phyloP scores from a whole-genome alignment of 2,113 vertebrate species.

The Eclectus roratus region DNA sequence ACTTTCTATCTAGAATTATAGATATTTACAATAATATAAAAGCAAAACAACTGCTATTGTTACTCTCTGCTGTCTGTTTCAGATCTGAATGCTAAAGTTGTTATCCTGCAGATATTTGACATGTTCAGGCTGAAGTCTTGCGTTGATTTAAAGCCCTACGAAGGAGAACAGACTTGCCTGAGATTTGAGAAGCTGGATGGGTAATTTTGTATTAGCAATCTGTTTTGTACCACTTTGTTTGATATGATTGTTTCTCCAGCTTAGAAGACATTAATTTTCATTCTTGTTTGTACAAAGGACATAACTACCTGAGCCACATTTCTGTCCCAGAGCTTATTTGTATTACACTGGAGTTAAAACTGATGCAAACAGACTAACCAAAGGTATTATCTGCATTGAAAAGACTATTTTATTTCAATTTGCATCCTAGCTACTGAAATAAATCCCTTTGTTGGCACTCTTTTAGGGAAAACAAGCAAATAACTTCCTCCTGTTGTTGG shows the following conservation, averaged over 20 bases:
- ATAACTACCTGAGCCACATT: background rate
- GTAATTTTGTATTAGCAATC: background rate
- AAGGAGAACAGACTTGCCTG: slow-evolving; percentile 77
- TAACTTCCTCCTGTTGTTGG: background rate
- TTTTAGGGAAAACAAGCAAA: background rate
- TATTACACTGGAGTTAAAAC: background rate
- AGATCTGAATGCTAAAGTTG: slow-evolving; percentile 77
- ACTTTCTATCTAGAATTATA: background rate
- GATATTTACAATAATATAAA: background rate
- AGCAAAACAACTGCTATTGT: background rate
- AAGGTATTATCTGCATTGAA: background rate
- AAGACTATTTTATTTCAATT: background rate
- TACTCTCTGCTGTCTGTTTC: background rate
- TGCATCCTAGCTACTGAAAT: background rate
- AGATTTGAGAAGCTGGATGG: slow-evolving; percentile 75
- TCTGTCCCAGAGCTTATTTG: background rate
- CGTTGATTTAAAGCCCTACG: slow-evolving; percentile 83
- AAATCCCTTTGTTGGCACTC: background rate
- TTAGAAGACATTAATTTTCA: background rate
- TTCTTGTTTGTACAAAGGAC: background rate
- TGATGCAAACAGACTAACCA: background rate
- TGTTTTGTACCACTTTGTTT: background rate
- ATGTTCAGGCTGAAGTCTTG: slow-evolving; percentile 84
- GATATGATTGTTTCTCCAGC: background rate
- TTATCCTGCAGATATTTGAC: slow-evolving; percentile 79